Conservation (phyloP, 1,140 invertebrate species). For the Drosophila ironensis region DNA sequence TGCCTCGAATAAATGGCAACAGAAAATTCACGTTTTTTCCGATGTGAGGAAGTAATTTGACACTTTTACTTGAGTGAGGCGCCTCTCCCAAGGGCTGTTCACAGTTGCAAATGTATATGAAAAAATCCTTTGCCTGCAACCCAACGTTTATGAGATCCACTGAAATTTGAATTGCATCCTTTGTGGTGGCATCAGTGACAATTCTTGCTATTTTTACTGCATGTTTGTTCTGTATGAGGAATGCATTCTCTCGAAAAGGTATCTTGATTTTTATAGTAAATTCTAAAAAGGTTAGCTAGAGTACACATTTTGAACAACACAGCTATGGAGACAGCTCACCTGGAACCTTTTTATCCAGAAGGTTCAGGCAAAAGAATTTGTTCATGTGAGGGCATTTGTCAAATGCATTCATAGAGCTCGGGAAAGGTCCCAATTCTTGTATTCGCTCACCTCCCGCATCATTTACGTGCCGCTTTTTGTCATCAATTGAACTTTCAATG, state of each 20-base stretch:
- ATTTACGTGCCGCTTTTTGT: not conserved
- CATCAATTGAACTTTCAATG: not conserved
- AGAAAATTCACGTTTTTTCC: slow-evolving; percentile 45
- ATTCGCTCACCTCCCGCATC: not conserved
- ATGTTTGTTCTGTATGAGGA: slow-evolving; percentile 2
- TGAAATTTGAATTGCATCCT: slow-evolving; percentile 57
- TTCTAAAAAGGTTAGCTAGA: slow-evolving; percentile 9
- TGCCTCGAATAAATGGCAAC: slow-evolving; percentile 37
- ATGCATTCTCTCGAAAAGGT: slow-evolving; percentile 47
- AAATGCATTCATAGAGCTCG: slow-evolving; percentile 2
- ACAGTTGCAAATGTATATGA: slow-evolving; percentile 43
- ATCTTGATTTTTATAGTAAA: slow-evolving; percentile 57
- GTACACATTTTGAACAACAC: too few species aligned
- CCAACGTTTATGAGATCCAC: slow-evolving; percentile 64
- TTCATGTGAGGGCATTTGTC: slow-evolving; percentile 27
- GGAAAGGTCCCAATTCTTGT: slow-evolving; percentile 9
- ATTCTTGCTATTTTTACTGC: slow-evolving; percentile 49
- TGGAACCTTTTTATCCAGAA: slow-evolving; percentile 34
- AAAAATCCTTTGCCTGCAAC: slow-evolving; percentile 26
- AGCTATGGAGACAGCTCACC: slow-evolving; percentile 6
- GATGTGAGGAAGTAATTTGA: slow-evolving; percentile 44
- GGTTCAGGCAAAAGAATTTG: slow-evolving; percentile 34
- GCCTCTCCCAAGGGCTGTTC: slow-evolving; percentile 11
- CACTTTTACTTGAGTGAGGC: slow-evolving; percentile 1
- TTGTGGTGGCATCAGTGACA: slow-evolving; percentile 62